Conservation (phyloP, 2,888 invertebrate species). For the Trachelus troglodyta region DNA sequence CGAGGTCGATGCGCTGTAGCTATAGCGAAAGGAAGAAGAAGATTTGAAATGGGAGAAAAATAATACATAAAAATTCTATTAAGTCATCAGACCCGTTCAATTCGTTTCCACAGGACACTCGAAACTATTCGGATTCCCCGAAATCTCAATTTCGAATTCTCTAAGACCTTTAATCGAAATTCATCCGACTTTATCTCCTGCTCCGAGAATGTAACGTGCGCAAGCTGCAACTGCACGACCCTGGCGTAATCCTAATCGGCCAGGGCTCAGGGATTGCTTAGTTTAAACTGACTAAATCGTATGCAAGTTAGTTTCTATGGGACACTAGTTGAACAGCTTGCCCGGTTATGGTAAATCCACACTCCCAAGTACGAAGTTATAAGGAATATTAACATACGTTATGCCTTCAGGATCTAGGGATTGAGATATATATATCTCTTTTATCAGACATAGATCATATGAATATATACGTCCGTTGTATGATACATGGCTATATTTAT, state of each 20-base stretch:
- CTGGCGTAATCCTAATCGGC: constrained; percentile 35
- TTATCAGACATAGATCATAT: no score
- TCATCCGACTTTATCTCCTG: not conserved
- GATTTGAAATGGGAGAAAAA: not conserved
- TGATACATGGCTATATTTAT: not conserved
- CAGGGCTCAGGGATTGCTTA: constrained; percentile 24
- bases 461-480: no score
- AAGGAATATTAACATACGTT: not conserved
- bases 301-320: constrained; percentile 33
- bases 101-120: not conserved
- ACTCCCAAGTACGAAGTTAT: not conserved
- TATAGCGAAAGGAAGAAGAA: not conserved
- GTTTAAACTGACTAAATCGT: constrained; percentile 26
- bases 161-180: not conserved
- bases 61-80: not conserved
- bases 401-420: no score
- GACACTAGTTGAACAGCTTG: constrained; percentile 14
- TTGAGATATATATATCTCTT: not conserved
- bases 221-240: constrained; percentile 7
- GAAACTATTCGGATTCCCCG: not conserved
- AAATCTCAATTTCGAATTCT: not conserved
- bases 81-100: not conserved
- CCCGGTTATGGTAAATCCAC: not conserved
- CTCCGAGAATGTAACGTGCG: not conserved
- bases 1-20: not conserved